Base-by-base conservation (phyloP, 1,140 invertebrate species). In the Brachionus angularis region DNA sequence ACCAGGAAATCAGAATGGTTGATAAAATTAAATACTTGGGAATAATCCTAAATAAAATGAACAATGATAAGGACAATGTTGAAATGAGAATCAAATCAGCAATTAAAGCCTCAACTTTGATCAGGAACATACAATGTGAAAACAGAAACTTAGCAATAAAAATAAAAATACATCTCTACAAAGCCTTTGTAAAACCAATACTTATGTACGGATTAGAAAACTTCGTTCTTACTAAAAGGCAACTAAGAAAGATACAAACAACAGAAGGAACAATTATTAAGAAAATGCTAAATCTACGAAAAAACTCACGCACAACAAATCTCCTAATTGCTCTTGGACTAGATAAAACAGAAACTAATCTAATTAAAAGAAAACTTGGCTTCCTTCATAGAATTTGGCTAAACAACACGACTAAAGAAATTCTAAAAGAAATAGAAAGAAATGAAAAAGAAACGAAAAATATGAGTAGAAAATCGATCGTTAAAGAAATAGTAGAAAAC, bases 191-290 rank as follows among this genome's bases (percentile, higher is more conserved):
- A 31, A 53, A 29, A 53, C 50, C 50, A 53, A n/a, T 31, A 7
- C 16, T 53, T 7, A 53, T n/a, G 14, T 53, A 53, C 10, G 50
- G 50, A 31, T n/a, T 53, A 31, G 50, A 53, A 53, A 31, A 53
- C 16, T 53, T 14, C 16, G 47, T 49, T 49, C 23, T 49, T 23
- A 49, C 18, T 49, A 49, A 49, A 49, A 49, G 25, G 25, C 47
- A 49, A 49, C 18, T 49, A 21, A 49, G 47, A 49, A 49, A 49
- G 25, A 49, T 49, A 49, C 47, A 49, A 49, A 49, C 47, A 49
- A 49, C 47, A 49, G 47, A 49, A 49, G 47, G 47, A 23, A 49
- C 47, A 49, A 49, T 49, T 49, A 49, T 49, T 23, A 49, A 49
- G 25, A 49, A 49, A 49, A 49, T 49, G 47, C 23, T 49, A 49